Conservation (phyloP, 2,797 vertebrate genomes). For the Zalophus californianus region DNA sequence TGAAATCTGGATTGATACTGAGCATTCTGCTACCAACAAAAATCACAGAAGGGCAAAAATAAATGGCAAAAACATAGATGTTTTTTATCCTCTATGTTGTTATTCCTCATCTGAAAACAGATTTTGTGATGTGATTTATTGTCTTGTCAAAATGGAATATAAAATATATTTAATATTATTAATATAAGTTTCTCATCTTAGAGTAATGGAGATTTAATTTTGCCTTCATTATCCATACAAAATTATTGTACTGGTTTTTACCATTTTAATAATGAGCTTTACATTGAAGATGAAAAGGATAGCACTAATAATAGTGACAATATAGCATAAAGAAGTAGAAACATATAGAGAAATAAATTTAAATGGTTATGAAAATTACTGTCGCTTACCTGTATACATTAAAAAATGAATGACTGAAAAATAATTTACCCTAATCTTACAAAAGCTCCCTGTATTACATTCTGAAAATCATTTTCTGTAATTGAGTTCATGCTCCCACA, state of each 20-base stretch:
- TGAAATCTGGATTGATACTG: background rate
- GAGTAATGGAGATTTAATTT: slow-evolving; percentile 36
- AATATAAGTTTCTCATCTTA: slow-evolving; percentile 25
- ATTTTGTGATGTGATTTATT: slow-evolving; percentile 32
- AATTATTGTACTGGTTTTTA: slow-evolving; percentile 38
- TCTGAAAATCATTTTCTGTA: slow-evolving; percentile 3
- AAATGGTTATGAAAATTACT: slow-evolving; percentile 61
- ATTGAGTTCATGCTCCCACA: background rate
- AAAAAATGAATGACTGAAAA: background rate
- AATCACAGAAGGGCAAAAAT: background rate
- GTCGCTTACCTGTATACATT: background rate
- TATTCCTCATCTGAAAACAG: background rate
- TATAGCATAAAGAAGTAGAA: slow-evolving; percentile 15
- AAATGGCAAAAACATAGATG: background rate
- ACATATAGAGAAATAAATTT: slow-evolving; percentile 21
- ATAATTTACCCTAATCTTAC: background rate
- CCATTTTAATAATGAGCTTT: slow-evolving; percentile 64
- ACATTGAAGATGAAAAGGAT: slow-evolving; percentile 13
- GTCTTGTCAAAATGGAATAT: background rate
- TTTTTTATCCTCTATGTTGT: background rate
- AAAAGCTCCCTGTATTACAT: background rate
- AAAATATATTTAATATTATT: background rate
- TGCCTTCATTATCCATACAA: background rate
- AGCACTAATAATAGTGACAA: slow-evolving; percentile 3
- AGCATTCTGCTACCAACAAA: background rate